Evolutionary conservation across 2,888 invertebrate species (phyloP), one percentile per base, ranked within the genome.

Genomic region (Heliconius ethilla): DNA sequence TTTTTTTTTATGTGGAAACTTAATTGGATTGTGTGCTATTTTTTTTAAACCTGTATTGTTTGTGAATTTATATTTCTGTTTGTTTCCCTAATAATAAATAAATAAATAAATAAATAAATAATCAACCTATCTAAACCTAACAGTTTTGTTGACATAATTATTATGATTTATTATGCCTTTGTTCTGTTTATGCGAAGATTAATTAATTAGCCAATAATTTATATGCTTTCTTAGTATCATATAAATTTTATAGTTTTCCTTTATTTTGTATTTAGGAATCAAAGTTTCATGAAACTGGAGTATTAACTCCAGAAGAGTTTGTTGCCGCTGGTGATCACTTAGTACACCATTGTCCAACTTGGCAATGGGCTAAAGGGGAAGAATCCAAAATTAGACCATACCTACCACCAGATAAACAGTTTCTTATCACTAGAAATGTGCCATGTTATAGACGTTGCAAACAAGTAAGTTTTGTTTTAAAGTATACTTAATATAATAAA

Each of bases 291-390:
- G 99, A 99, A 92, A 99, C 99, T 22, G 99, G 99, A 55, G 99
- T 99, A 4, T 90, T 99, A 45, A 99, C 99, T n/a, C 99, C 99
- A 1, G 99, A 99, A 90, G 99, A 99, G 95, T 99, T 99, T 95
- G 98, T 99, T 6, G 98, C 97, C 6, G 99, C 99, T 29, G 99
- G 99, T 2, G 99, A 99, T 88, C 99, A 99, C 92, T 93, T 99
- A 77, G 99, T 99, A 0, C 99, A 99, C 92, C 99, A 99, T 89
- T 99, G 99, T 88, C 99, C 99, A 0, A 99, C 99, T 0, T 99
- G 99, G 99, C 98, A 99, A 88, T 99, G 99, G 99, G 97, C 98
- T 1, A 95, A 96, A 83, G 99, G 99, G 0, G 99, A 99, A 89
- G 97, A 98, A 83, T 95, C 97, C n/a, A 97, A 97, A 92, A 93